Evolutionary conservation across 2,888 invertebrate genomes (phyloP).

Genomic region (Hirtodrosophila histrioides): DNA sequence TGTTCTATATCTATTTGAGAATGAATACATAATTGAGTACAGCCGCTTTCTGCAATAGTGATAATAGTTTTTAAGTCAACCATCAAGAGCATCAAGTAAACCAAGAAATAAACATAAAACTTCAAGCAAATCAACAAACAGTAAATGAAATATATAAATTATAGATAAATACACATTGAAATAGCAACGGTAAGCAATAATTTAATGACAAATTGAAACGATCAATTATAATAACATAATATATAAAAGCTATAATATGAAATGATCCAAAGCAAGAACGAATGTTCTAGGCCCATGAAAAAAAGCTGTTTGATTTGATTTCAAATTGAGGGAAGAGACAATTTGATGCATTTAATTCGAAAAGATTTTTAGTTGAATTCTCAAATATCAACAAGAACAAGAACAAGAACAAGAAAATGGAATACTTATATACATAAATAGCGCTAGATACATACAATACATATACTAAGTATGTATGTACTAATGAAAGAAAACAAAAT

Average conservation of each 20-base stretch:
- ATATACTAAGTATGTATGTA: slow-evolving; percentile 19
- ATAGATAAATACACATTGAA: slow-evolving; percentile 66
- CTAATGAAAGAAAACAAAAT: slow-evolving; percentile 39
- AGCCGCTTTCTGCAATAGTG: slow-evolving; percentile 84
- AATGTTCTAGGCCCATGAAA: slow-evolving; percentile 40
- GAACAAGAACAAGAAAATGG: slow-evolving; percentile 23
- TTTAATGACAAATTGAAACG: slow-evolving; percentile 26
- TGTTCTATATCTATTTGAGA: slow-evolving; percentile 16
- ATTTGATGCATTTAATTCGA: slow-evolving; percentile 43
- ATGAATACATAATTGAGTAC: slow-evolving; percentile 66
- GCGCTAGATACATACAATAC: slow-evolving; percentile 30
- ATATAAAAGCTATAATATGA: slow-evolving; percentile 18
- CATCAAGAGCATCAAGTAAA: slow-evolving; percentile 57
- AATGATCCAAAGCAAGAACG: slow-evolving; percentile 2
- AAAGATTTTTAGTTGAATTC: slow-evolving; percentile 58
- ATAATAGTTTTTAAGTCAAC: slow-evolving; percentile 84
- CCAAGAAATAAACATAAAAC: slow-evolving; percentile 50
- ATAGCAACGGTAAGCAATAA: slow-evolving; percentile 66
- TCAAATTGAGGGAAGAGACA: slow-evolving; percentile 30
- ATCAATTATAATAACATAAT: slow-evolving; percentile 25
- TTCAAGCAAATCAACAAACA: slow-evolving; percentile 51
- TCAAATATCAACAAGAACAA: slow-evolving; percentile 56
- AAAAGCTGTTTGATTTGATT: slow-evolving; percentile 54
- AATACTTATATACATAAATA: slow-evolving; percentile 32
- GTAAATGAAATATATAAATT: slow-evolving; percentile 52